Evolutionary conservation across 2,888 invertebrate genomes (phyloP).

Genomic region (Platycheirus rosarum): DNA sequence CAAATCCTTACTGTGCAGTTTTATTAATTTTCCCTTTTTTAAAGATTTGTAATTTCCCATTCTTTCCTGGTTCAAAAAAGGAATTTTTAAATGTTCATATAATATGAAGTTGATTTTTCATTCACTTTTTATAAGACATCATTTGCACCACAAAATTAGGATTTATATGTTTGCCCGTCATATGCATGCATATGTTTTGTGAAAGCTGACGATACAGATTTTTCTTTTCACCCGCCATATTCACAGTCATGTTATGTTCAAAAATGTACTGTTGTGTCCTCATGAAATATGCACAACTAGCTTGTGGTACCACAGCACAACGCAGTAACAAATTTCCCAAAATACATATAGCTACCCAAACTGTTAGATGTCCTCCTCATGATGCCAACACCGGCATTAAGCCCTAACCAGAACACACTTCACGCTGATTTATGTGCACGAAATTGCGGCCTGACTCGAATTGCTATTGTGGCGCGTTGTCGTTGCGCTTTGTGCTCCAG

Average conservation of each 20-base stretch:
- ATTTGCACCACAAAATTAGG: neutral
- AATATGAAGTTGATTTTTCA: too few species aligned
- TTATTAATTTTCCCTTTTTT: too few species aligned
- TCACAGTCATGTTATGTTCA: neutral
- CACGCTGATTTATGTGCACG: conserved; percentile 64
- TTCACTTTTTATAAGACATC: neutral
- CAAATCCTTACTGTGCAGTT: too few species aligned
- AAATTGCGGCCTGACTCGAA: conserved; percentile 55
- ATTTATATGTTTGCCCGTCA: neutral
- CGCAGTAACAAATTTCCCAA: conserved; percentile 33
- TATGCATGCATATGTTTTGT: neutral
- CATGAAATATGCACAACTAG: conserved; percentile 67
- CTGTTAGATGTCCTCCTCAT: conserved; percentile 49
- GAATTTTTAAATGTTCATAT: too few species aligned
- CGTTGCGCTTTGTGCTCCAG: conserved; percentile 55
- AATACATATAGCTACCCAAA: conserved; percentile 34
- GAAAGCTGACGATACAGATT: conserved; percentile 51
- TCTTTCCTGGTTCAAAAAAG: too few species aligned
- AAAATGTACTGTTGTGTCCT: conserved; percentile 59
- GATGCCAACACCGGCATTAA: conserved; percentile 53
- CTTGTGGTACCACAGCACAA: conserved; percentile 36
- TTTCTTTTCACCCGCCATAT: conserved; percentile 5
- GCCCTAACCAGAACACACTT: conserved; percentile 42
- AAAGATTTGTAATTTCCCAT: too few species aligned
- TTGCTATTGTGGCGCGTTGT: conserved; percentile 45